Base-by-base conservation (phyloP, 2,888 invertebrate species). In the Drosophila anomelani region DNA sequence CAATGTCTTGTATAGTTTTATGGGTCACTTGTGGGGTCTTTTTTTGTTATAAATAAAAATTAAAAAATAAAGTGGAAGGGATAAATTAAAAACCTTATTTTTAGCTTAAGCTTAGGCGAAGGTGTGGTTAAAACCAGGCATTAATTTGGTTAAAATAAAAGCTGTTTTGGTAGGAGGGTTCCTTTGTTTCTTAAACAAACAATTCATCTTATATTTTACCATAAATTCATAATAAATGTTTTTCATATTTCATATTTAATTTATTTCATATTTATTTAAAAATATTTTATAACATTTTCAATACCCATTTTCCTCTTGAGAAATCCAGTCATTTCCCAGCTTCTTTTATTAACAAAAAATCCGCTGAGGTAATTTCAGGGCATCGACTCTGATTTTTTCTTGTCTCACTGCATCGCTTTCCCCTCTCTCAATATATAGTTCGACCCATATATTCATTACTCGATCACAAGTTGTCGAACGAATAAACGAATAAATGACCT, bases 401-500 rank as follows among this genome's bases (percentile, higher is more conserved):
- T 36, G 29, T 26, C 44, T 29, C 29, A 44, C 29, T 38, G 17
- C 1, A 32, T 13, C 59, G 59, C 44, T 62, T 59, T 46, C 44
- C 59, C 59, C 62, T 17, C 13, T 13, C 13, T 0, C 5, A 0
- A 9, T 8, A 17, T 26, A 12, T 3, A 17, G 6, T n/a, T 38
- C 64, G 64, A 66, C 36, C 64, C 43, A 51, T 63, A 44, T 60
- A 23, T 20, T 36, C 9, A 46, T 23, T 20, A 10, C 46, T 32
- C 46, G 46, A 64, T 64, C 64, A 55, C 67, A 67, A 36, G 67
- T 20, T 20, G 20, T 32, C 10, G 44, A 36, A 29, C 67, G 66
- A 46, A 20, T 29, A 8, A 29, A 29, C 29, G 29, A 29, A 29
- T 29, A 4, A 29, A 41, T 54, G 67, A 68, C 68, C 69, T 71